Conservation (phyloP, 1,140 invertebrate species). For the Lepidurus couesii region DNA sequence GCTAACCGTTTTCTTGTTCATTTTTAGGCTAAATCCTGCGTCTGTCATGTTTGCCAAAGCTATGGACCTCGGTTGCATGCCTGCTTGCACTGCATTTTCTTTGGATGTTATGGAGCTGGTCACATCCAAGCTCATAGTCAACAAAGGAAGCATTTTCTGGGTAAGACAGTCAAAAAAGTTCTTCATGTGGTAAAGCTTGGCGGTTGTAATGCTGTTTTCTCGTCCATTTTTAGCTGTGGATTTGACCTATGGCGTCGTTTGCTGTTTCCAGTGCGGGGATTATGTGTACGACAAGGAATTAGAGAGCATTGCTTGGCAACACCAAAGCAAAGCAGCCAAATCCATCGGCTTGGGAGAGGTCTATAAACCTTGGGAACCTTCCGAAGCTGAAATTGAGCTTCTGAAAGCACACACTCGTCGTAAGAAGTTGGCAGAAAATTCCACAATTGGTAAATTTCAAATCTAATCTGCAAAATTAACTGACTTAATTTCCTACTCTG, state of each 20-base stretch:
- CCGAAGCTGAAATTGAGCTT: conserved; percentile 61
- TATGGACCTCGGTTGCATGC: conserved; percentile 71
- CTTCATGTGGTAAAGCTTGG: neutral
- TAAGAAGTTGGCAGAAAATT: conserved; percentile 69
- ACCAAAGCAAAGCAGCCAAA: conserved; percentile 53
- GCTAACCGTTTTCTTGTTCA: conserved; percentile 36
- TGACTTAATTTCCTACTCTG: neutral
- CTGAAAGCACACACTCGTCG: conserved; percentile 67
- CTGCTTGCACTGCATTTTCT: conserved; percentile 85
- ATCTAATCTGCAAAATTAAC: neutral
- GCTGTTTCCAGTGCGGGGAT: conserved; percentile 84
- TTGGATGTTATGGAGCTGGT: conserved; percentile 71
- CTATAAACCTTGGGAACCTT: conserved; percentile 73
- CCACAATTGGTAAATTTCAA: conserved; percentile 61
- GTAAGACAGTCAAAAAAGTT: conserved; percentile 44
- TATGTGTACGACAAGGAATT: conserved; percentile 78
- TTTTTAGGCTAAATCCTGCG: conserved; percentile 63
- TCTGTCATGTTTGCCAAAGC: conserved; percentile 70
- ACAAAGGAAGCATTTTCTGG: conserved; percentile 70
- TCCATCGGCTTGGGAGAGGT: conserved; percentile 61
- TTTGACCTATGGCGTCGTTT: conserved; percentile 79
- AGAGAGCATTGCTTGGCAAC: conserved; percentile 56
- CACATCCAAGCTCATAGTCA: conserved; percentile 82
- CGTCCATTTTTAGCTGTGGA: conserved; percentile 59
- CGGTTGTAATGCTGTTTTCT: neutral